Conservation (phyloP, 2,113 vertebrate species). For the Arenaria interpres region DNA sequence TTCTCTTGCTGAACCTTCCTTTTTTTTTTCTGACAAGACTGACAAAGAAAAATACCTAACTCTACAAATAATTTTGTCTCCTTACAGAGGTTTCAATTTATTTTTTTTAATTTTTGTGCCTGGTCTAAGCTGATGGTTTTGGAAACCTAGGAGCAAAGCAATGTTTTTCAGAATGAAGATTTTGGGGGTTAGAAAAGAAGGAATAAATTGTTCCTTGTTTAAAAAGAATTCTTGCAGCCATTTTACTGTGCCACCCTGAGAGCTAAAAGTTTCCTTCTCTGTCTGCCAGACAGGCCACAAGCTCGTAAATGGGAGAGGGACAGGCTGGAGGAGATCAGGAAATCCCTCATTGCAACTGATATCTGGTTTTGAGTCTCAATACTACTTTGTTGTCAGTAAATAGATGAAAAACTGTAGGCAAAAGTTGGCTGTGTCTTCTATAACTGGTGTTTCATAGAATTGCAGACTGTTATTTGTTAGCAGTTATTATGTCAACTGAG, state of each 20-base stretch:
- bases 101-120: background rate
- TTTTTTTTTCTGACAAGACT: background rate
- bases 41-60: background rate
- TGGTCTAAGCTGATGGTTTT: background rate
- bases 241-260: background rate
- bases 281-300: background rate
- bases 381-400: background rate
- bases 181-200: background rate
- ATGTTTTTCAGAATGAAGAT: background rate
- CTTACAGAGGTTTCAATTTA: background rate
- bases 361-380: background rate
- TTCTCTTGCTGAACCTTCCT: background rate
- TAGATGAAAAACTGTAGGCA: background rate
- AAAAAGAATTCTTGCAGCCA: background rate
- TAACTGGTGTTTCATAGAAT: background rate
- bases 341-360: background rate
- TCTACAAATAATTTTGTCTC: background rate
- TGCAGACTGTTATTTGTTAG: background rate
- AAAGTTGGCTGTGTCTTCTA: background rate
- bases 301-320: background rate
- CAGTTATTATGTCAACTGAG: background rate
- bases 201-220: background rate
- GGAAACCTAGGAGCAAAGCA: background rate
- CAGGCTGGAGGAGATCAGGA: background rate
- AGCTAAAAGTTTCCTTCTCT: background rate